Conservation (phyloP, 2,888 invertebrate species). For the Macaria liturata region DNA sequence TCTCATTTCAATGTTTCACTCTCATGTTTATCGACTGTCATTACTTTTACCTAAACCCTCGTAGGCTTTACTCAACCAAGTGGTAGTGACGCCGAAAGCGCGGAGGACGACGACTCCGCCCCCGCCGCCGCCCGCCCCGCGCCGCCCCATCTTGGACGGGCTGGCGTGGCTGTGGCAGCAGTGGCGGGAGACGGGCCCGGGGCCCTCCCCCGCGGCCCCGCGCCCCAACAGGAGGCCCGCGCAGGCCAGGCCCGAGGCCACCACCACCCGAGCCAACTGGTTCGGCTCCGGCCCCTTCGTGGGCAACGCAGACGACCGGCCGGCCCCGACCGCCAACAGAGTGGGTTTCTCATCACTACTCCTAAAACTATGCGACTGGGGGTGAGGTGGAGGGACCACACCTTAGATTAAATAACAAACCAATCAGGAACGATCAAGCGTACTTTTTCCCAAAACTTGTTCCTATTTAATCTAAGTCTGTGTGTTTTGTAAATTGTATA, state of each 20-base stretch:
- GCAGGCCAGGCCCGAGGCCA: constrained; percentile 53
- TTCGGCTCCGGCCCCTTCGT: constrained; percentile 79
- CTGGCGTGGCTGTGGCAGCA: constrained; percentile 83
- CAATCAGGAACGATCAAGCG: constrained; percentile 35
- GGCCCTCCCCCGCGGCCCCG: constrained; percentile 48
- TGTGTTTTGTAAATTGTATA: constrained; percentile 50
- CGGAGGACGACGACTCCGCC: constrained; percentile 67
- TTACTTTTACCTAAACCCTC: constrained; percentile 64
- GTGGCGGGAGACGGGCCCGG: constrained; percentile 81
- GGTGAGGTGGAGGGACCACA: constrained; percentile 68
- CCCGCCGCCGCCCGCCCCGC: constrained; percentile 67
- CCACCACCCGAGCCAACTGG: constrained; percentile 68
- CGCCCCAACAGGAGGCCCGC: constrained; percentile 43
- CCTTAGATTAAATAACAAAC: constrained; percentile 67
- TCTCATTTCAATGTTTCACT: constrained; percentile 30
- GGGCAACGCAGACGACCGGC: constrained; percentile 73
- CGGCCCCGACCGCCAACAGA: constrained; percentile 66
- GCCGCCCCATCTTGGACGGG: constrained; percentile 81
- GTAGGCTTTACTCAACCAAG: constrained; percentile 83
- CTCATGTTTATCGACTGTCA: constrained; percentile 42
- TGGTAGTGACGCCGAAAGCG: constrained; percentile 80
- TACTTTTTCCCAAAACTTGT: constrained; percentile 42
- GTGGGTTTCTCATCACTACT: constrained; percentile 79
- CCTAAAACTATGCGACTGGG: constrained; percentile 75
- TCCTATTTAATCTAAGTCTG: constrained; percentile 73